Base-by-base conservation (phyloP, 2,113 vertebrate species). In the Megaleporinus macrocephalus region DNA sequence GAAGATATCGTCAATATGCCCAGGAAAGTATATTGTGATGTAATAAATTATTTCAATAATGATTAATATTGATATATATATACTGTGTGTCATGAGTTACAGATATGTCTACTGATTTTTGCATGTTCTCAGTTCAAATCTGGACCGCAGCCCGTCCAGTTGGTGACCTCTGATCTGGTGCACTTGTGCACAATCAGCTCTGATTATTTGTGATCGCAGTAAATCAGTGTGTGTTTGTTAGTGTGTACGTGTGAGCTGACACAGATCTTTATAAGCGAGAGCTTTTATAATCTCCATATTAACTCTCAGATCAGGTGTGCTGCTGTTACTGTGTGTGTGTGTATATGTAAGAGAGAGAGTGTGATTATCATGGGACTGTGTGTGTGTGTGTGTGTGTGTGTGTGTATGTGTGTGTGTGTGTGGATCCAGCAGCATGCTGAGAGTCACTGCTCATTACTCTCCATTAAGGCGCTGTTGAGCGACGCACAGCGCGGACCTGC, bases 401-500 rank as follows among this genome's bases (percentile, higher is more conserved):
- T 70, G 68, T 70, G 68, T 70, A 44, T 72, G 70, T 72, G 70
- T 72, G 44, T 53, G 44, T 73, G 72, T 55, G 47, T 57, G 72
- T 30, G 49, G 18, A 11, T 53, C 15, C 10, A 22, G 47, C 57
- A 51, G 66, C 29, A 15, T 69, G 79, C 44, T 14, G 71, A 47
- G 44, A 78, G 78, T 78, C 73, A 78, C 65, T 81, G 71, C 71
- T 87, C 83, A 84, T 85, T 83, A 80, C 74, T 79, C 63, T 86
- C 71, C 62, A 81, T 79, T 84, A 85, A 51, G 41, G 22, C 47
- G 44, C 30, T 74, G 51, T 53, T 30, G 24, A 73, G 53, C 26
- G 69, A 24, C 22, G 24, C 76, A 72, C 68, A 78, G 78, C 63
- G 59, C 61, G 77, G 83, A 53, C 71, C 81, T 75, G 24, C 83